Evolutionary conservation across 2,888 invertebrate species (phyloP).

Genomic region (Physocephala rufipes): DNA sequence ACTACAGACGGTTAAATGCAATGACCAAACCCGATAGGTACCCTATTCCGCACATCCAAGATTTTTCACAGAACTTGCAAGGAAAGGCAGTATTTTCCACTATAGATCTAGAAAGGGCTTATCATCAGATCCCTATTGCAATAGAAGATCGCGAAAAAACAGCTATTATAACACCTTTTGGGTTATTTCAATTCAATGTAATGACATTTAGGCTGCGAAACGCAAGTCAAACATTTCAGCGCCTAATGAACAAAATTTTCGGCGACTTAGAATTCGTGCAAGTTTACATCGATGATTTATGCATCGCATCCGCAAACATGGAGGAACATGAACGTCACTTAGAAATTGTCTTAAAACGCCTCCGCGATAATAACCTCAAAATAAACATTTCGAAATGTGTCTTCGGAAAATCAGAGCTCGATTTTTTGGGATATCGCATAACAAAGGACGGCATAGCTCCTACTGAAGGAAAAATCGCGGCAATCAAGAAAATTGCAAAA

Average conservation of each 20-base stretch:
- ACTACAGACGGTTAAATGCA: conserved; percentile 43
- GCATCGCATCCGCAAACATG: conserved; percentile 32
- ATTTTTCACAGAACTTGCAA: conserved; percentile 28
- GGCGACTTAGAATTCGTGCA: conserved; percentile 47
- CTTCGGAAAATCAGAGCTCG: conserved; percentile 36
- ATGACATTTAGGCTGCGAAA: conserved; percentile 59
- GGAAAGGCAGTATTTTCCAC: conserved; percentile 39
- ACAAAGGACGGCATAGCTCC: conserved; percentile 33
- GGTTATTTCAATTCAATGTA: conserved; percentile 34
- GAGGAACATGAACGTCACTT: conserved; percentile 42
- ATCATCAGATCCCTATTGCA: conserved; percentile 41
- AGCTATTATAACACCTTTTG: conserved; percentile 57
- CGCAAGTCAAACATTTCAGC: conserved; percentile 56
- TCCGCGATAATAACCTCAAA: conserved; percentile 45
- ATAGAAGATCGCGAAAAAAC: conserved; percentile 42
- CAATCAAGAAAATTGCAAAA: conserved; percentile 36
- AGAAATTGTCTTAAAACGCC: conserved; percentile 43
- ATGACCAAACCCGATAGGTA: conserved; percentile 39
- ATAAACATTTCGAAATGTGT: conserved; percentile 48
- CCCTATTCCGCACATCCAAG: conserved; percentile 39
- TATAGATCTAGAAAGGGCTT: conserved; percentile 40
- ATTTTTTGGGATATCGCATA: conserved; percentile 39
- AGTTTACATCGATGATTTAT: conserved; percentile 47
- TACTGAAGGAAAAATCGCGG: conserved; percentile 30
- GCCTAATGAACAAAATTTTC: conserved; percentile 52